Evolutionary conservation across 2,113 vertebrate species (phyloP), one percentile per base, ranked within the genome.

Genomic region (Brachypteracias leptosomus): DNA sequence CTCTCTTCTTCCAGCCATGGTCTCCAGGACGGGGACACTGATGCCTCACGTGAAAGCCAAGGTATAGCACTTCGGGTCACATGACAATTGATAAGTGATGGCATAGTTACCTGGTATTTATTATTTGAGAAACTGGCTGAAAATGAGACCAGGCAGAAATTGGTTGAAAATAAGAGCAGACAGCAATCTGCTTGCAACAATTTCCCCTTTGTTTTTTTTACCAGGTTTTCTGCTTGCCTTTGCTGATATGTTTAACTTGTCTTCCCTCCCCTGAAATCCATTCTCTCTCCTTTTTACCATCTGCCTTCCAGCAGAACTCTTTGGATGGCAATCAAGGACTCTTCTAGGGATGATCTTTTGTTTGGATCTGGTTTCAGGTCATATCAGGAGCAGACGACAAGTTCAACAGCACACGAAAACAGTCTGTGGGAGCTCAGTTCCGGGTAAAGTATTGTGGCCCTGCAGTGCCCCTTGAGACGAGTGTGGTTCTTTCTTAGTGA

Each of bases 341-440:
- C 14, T 78, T 80, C 59, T 7, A 10, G 22, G 18, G 11, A 2
- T 71, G 42, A 80, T 78, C 35, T 70, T 63, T 52, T 70, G 46
- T 49, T 90, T 92, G 67, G 35, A 20, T 95, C 61, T 95, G 55
- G 17, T 96, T 97, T 86, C 86, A 96, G 95, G 31, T 92, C 10
- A 1, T 26, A 42, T 35, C 74, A 66, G 93, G 70, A 90, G 73
- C 90, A 57, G 96, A 96, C 1, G 85, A 97, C 85, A 98, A 98
- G 79, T 98, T 98, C 81, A 98, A 98, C 93, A 98, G 97, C 51
- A 97, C 97, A 77, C 90, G 98, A 68, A 98, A 98, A 36, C 98
- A 98, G 35, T 98, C 98, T 66, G 98, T 97, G 2, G 98, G 98
- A 82, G 97, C 98, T 26, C 98, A 98, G 65, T 98, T 98, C 73